Conservation (phyloP, 2,888 invertebrate species). For the Eledone cirrhosa region DNA sequence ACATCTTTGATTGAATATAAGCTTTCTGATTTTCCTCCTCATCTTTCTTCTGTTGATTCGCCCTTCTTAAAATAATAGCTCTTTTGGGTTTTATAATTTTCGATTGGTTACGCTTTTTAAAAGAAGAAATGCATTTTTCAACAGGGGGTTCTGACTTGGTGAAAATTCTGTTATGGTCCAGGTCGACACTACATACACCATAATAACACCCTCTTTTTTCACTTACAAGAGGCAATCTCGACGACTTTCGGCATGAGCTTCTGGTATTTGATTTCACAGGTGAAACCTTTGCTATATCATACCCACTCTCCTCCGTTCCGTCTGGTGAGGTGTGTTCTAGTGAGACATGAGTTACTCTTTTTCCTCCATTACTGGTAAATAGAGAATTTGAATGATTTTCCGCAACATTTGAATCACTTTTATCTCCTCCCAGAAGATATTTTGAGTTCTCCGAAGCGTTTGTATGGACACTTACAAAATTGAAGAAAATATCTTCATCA, state of each 20-base stretch:
- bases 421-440: too few species aligned
- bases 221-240: too few species aligned
- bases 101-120: background rate
- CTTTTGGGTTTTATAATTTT: conserved; percentile 13
- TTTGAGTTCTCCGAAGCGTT: too few species aligned
- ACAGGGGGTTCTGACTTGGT: background rate
- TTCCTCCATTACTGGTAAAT: too few species aligned
- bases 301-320: background rate
- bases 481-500: background rate
- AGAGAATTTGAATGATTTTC: too few species aligned
- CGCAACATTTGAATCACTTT: too few species aligned
- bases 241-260: background rate
- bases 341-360: too few species aligned
- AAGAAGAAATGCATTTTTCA: background rate
- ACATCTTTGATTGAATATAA: background rate
- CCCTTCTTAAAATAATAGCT: background rate
- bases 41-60: background rate
- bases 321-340: too few species aligned
- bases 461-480: too few species aligned
- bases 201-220: background rate
- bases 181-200: background rate
- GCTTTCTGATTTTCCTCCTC: background rate
- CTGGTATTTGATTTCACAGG: background rate
- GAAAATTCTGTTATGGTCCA: too few species aligned
- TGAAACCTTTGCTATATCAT: too few species aligned